Conservation (phyloP, 2,888 invertebrate genomes). For the Lordiphosa andalusiaca region DNA sequence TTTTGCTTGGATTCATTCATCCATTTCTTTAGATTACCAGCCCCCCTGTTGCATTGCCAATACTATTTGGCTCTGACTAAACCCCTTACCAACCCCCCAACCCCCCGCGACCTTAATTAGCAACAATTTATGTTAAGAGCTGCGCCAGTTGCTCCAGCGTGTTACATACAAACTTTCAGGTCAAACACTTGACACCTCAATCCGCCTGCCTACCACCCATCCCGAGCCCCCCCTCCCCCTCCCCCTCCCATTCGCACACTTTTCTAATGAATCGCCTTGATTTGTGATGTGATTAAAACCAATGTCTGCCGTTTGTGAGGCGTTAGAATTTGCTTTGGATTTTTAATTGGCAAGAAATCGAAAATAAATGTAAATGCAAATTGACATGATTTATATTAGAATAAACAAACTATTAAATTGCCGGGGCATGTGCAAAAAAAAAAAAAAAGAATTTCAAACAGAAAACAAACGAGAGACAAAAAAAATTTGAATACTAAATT, state of each 20-base stretch:
- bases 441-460: too few relatives aligned
- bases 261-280: too few relatives aligned
- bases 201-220: not conserved
- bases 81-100: not conserved
- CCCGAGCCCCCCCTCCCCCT: too few relatives aligned
- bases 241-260: too few relatives aligned
- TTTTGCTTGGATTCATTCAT: not conserved
- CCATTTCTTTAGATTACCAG: not conserved
- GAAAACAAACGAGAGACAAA: not conserved
- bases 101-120: not conserved
- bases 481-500: slow-evolving; percentile 1
- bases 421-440: slow-evolving; percentile 3
- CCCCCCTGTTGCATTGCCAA: not conserved
- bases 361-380: slow-evolving; percentile 43
- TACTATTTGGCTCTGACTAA: not conserved
- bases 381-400: slow-evolving; percentile 43
- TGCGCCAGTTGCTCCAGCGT: not conserved
- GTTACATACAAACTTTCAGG: too few relatives aligned
- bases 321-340: slow-evolving; percentile 6
- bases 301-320: slow-evolving; percentile 1
- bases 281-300: slow-evolving; percentile 1
- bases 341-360: slow-evolving; percentile 42
- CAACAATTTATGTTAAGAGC: slow-evolving; percentile 6
- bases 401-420: slow-evolving; percentile 32
- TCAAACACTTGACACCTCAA: not conserved